phyloP scores from a whole-genome alignment of 2,888 invertebrate genomes.

The Podotricha telesiphe region DNA sequence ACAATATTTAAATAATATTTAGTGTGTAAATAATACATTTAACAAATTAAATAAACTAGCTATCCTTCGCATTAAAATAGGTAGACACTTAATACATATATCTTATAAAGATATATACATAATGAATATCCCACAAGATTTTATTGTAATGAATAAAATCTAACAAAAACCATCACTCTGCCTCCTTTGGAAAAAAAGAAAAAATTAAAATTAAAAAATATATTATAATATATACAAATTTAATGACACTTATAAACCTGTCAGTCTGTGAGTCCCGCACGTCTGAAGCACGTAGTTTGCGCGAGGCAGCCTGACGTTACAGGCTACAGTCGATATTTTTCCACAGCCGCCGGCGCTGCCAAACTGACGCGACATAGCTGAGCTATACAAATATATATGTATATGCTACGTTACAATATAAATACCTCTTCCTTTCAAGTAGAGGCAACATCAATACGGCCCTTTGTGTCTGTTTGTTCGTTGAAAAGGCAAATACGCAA shows the following conservation, averaged over 20 bases:
- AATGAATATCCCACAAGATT: too few species aligned
- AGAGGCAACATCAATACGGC: neutral
- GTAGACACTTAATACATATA: too few species aligned
- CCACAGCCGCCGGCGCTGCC: conserved; percentile 47
- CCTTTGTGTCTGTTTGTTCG: neutral
- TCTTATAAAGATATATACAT: too few species aligned
- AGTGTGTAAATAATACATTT: too few species aligned
- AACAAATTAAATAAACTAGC: too few species aligned
- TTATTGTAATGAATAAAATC: too few species aligned
- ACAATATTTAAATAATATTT: too few species aligned
- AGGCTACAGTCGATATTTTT: conserved; percentile 48
- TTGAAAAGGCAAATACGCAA: neutral
- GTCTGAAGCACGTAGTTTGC: conserved; percentile 45
- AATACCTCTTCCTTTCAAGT: conserved; percentile 21
- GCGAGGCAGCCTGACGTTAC: conserved; percentile 44
- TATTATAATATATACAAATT: neutral
- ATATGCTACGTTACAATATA: conserved; percentile 17
- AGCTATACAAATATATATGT: conserved; percentile 10
- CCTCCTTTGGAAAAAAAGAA: neutral
- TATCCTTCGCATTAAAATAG: too few species aligned
- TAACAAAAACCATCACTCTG: too few species aligned
- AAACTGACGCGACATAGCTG: conserved; percentile 44
- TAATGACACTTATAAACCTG: neutral
- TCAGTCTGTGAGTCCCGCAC: conserved; percentile 36
- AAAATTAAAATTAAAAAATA: neutral